Base-by-base conservation (phyloP, 1,140 invertebrate species). In the Ceratoteleas bidentatus region DNA sequence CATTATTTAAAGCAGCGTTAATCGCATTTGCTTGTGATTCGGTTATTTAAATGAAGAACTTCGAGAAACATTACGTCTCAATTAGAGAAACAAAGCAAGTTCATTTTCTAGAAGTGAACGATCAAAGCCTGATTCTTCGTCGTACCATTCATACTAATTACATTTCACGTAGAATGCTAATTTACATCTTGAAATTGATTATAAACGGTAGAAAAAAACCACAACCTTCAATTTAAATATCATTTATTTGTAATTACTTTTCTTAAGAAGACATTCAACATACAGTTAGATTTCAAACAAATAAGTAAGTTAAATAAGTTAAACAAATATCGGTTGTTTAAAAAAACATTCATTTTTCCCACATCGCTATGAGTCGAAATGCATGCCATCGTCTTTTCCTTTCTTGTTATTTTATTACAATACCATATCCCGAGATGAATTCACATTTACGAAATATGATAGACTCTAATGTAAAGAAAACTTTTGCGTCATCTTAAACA, bases 401-500 rank as follows among this genome's bases (percentile, higher is more conserved):
- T 1, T 2, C 24, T 24, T 24, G 14, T 56, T 14, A 56, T 56
- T 11, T 7, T n/a, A 57, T 15, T 40, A 40, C 13, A 16, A 40
- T 57, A 40, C 15, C 8, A 16, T 40, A 16, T 40, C 13, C 10
- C 16, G 38, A 3, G 15, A 7, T 16, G 40, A 13, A 45, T 45
- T 32, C 43, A 60, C 40, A 32, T 50, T 45, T 16, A 49, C 1
- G 13, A 52, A 40, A 2, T 61, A 61, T 34, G 45, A 34, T 4
- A 49, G 33, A 24, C 33, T 15, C 11, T n/a, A 40, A 38, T 64
- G 34, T 33, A 52, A 64, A 38, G 34, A 1, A 4, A 64, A 34
- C 34, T 52, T 64, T 16, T 24, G 14, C 14, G 47, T 49, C 13
- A 10, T 38, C 49, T 38, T 52, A 33, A 62, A 62, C 34, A 62